These are phyloP conservation scores for Pogonophryne albipinna DNA, from an alignment of 2,797 vertebrate species.

Conservation along the genomic window DNA sequence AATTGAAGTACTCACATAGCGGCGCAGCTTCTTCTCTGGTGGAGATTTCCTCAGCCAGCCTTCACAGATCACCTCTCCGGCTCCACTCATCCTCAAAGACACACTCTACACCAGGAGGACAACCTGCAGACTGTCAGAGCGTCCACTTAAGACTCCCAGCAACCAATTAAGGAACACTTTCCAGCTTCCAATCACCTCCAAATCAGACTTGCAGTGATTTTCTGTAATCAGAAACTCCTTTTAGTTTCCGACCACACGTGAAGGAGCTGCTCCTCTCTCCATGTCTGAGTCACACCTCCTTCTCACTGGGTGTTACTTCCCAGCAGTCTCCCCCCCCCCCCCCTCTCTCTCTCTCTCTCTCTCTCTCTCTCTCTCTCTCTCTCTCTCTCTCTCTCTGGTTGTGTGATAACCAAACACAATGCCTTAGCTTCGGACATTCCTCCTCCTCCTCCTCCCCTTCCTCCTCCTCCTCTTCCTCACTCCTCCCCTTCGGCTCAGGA, in stretches of 20 bases:
- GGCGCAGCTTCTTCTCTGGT: slow-evolving; percentile 97
- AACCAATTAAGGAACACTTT: too few species aligned
- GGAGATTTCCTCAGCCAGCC: slow-evolving; percentile 97
- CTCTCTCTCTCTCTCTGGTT: slow-evolving; percentile 17
- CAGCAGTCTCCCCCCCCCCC: slow-evolving; percentile 38
- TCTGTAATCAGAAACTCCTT: too few species aligned
- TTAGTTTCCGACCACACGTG: slow-evolving; percentile 6
- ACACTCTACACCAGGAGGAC: not conserved
- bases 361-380: not conserved
- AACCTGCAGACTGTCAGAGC: too few species aligned
- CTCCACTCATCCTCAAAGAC: slow-evolving; percentile 85
- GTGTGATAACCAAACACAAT: slow-evolving; percentile 53
- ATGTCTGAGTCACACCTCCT: slow-evolving; percentile 59
- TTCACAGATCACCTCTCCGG: slow-evolving; percentile 91
- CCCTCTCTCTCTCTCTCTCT: not conserved
- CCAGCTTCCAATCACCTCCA: not conserved
- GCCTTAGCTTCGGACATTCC: slow-evolving; percentile 62
- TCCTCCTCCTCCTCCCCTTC: slow-evolving; percentile 24
- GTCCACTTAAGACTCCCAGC: too few species aligned
- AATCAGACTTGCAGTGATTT: too few species aligned
- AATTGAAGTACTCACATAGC: slow-evolving; percentile 90
- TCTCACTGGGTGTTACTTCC: slow-evolving; percentile 48
- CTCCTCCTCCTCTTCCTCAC: slow-evolving; percentile 28
- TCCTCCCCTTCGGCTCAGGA: slow-evolving; percentile 37
- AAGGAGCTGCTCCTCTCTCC: slow-evolving; percentile 28